phyloP scores from a whole-genome alignment of 2,888 invertebrate species.

The Trypoxylon attenuatum region DNA sequence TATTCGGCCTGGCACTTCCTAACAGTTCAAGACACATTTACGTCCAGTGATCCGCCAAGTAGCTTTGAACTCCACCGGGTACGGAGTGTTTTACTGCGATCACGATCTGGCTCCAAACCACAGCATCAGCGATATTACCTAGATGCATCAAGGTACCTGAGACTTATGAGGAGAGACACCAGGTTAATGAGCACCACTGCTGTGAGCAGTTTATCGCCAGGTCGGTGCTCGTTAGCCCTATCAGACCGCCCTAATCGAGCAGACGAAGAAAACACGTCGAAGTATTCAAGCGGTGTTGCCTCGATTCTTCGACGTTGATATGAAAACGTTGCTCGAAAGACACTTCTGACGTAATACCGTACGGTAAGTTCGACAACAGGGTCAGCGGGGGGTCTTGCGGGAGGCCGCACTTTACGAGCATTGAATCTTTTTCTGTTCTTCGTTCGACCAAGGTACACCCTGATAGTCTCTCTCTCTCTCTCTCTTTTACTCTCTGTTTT shows the following conservation, averaged over 20 bases:
- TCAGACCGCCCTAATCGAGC: conserved; percentile 48
- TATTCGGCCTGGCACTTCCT: no score
- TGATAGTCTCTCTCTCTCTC: conserved; percentile 3
- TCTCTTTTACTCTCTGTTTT: background rate
- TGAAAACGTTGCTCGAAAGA: conserved; percentile 34
- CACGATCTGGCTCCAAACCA: conserved; percentile 35
- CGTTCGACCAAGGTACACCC: no score
- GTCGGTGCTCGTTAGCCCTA: conserved; percentile 58
- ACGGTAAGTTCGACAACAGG: conserved; percentile 34
- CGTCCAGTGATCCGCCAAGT: conserved; percentile 19
- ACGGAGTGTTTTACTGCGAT: conserved; percentile 38
- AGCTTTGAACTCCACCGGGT: conserved; percentile 25
- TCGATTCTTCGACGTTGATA: conserved; percentile 37
- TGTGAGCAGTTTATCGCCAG: conserved; percentile 57
- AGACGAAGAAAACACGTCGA: conserved; percentile 29
- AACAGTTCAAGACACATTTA: no score
- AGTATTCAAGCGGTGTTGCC: conserved; percentile 33
- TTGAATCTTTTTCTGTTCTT: conserved; percentile 16
- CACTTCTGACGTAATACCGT: conserved; percentile 32
- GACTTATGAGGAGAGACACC: conserved; percentile 47
- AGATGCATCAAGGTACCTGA: conserved; percentile 36
- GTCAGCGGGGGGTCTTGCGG: conserved; percentile 26
- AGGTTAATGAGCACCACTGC: conserved; percentile 55
- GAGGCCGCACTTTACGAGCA: conserved; percentile 40
- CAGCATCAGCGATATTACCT: conserved; percentile 41